Conservation (phyloP, 2,113 vertebrate genomes). For the Trogon surrucura region DNA sequence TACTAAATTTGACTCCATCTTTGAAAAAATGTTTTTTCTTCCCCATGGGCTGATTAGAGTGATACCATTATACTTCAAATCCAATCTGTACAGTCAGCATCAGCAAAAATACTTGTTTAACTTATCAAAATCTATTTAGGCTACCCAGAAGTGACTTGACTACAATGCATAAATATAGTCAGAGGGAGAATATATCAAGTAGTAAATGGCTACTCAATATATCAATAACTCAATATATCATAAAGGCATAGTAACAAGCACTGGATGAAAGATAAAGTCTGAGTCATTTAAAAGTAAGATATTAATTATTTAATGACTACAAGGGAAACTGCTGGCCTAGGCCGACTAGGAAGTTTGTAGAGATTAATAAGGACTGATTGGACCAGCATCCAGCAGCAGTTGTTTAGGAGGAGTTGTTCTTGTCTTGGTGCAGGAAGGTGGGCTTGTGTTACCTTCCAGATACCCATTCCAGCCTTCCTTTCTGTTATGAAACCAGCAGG, state of each 20-base stretch:
- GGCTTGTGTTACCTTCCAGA: neutral
- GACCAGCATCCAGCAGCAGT: neutral
- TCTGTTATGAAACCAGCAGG: neutral
- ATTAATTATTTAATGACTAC: slow-evolving; percentile 35
- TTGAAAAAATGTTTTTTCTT: neutral
- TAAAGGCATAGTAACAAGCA: neutral
- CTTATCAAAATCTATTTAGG: slow-evolving; percentile 45
- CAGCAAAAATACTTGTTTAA: slow-evolving; percentile 56
- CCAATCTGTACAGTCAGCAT: neutral
- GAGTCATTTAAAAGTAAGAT: neutral
- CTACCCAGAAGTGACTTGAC: slow-evolving; percentile 14
- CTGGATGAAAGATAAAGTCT: neutral
- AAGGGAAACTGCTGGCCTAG: neutral
- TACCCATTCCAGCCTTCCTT: neutral
- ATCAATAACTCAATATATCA: neutral
- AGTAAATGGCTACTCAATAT: neutral
- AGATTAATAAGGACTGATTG: neutral
- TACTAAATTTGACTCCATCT: neutral
- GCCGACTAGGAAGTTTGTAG: neutral
- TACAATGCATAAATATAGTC: slow-evolving; percentile 10
- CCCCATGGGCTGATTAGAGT: neutral
- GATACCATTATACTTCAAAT: slow-evolving; percentile 6
- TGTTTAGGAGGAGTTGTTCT: neutral
- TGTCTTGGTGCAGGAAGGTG: neutral
- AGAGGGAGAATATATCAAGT: slow-evolving; percentile 5